Evolutionary conservation across 1,140 invertebrate species (phyloP).

Genomic region (Phenacoccus solenopsis): DNA sequence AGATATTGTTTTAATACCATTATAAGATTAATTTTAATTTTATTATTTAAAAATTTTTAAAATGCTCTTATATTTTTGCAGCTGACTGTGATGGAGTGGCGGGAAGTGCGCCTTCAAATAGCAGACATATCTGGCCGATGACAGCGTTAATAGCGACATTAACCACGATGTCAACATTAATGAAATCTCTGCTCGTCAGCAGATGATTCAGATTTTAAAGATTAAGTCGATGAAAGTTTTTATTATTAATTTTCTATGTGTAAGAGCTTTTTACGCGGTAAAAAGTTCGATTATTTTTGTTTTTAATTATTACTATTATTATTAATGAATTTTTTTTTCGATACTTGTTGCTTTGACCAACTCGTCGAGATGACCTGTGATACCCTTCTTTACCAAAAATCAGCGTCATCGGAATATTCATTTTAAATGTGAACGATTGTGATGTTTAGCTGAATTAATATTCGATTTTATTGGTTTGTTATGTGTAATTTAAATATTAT

Average conservation of each 20-base stretch:
- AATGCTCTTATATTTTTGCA: too few relatives aligned
- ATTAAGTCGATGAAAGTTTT: not conserved
- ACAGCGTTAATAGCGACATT: not conserved
- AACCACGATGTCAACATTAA: not conserved
- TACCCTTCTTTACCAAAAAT: conserved; percentile 14
- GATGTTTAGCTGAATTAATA: conserved; percentile 18
- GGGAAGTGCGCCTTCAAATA: not conserved
- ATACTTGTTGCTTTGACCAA: conserved; percentile 4
- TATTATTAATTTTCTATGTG: not conserved
- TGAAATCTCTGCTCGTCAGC: not conserved
- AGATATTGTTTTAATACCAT: too few relatives aligned
- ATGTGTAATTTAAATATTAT: not conserved
- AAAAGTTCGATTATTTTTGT: not conserved
- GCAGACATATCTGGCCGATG: not conserved
- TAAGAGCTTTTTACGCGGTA: not conserved
- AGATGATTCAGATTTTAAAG: not conserved
- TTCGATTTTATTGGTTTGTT: conserved; percentile 12
- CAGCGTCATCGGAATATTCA: conserved; percentile 1
- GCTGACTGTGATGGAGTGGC: conserved; percentile 11
- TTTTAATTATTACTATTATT: not conserved
- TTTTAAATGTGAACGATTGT: conserved; percentile 15
- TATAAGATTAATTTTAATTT: too few relatives aligned
- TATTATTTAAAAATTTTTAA: too few relatives aligned
- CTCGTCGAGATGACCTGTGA: conserved; percentile 8
- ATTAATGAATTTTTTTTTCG: conserved; percentile 8